Evolutionary conservation across 2,888 invertebrate genomes (phyloP), one percentile per base, ranked within the genome.

Genomic region (Biston betularia): DNA sequence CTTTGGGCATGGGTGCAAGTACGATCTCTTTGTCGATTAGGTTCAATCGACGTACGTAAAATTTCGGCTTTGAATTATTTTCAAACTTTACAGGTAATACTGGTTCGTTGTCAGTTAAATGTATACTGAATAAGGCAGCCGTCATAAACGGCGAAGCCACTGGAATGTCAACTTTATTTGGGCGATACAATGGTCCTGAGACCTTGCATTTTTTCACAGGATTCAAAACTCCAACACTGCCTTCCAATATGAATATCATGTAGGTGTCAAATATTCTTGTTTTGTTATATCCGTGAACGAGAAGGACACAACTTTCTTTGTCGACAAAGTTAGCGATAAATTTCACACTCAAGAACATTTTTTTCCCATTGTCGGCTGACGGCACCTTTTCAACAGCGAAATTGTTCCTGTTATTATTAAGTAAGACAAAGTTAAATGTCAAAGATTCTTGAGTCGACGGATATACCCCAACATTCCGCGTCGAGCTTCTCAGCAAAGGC

Each of bases 241-340:
- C 93, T 33, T 80, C 70, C 5, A 93, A 85, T 60, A 83, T 45
- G 77, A 93, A 92, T 63, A 89, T 75, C 42, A 92, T 80, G 57
- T 90, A 93, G 0, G 92, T 90, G 70, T 93, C 93, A 70, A 92
- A 93, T 68, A 93, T 87, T 76, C 92, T 81, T 63, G 91, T 90
- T 83, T 93, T 93, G 66, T 91, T 93, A 62, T 89, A 90, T 40
- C 93, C 93, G 66, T 92, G 89, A 44, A 93, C 81, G 9, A 93
- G 79, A 40, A 93, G 84, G 57, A 89, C 80, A 46, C 89, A 86
- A 35, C 71, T 80, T 68, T 89, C 86, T 69, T 87, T 82, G 11
- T 79, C 71, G 11, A 89, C 83, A 75, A 90, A 92, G 75, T 91
- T 90, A 1, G 91, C 92, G 10, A 77, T 78, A 68, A 86, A 93